Base-by-base conservation (phyloP, 2,113 vertebrate genomes). In the Larimichthys polyactis region DNA sequence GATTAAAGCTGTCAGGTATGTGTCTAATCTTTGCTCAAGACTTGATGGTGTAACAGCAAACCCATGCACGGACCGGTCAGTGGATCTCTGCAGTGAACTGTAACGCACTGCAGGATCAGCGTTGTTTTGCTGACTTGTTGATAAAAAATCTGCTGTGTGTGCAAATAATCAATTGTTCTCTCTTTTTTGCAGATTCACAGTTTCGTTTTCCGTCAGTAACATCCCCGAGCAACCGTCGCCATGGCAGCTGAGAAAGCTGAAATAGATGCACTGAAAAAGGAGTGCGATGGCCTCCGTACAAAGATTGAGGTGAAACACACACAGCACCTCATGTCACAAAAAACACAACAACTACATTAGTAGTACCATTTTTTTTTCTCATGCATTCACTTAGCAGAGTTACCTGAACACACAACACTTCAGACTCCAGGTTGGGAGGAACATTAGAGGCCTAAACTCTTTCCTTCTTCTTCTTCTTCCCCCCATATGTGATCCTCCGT, bases 211-310 rank as follows among this genome's bases (percentile, higher is more conserved):
- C 48, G 46, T 82, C 81, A 55, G 79, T 92, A 84, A 94, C 69
- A 71, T 71, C 87, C 58, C 55, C 27, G 2, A 59, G 40, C 58
- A 82, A 78, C 78, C 54, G 83, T 88, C 67, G 63, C 86, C 90
- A 96, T 96, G 95, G 95, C 93, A 90, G 87, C 92, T 83, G 93
- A 94, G 77, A 94, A 94, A 82, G 93, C 93, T 86, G 95, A 96
- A 89, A 91, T 95, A 49, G 95, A 95, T 20, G 68, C 79, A 1
- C 88, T 96, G 92, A 95, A 94, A 90, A 96, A 96, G 91, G 95
- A 96, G 88, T 95, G 91, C 10, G 93, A 95, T 32, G 82, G 83
- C 78, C 91, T 96, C 65, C 95, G 94, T 64, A 75, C 91, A 65
- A 79, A 95, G 85, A 96, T 96, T 54, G 95, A 95, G 92, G 95